Evolutionary conservation across 2,797 vertebrate genomes (phyloP), one percentile per base, ranked within the genome.

Genomic region (Delichon dasypus): DNA sequence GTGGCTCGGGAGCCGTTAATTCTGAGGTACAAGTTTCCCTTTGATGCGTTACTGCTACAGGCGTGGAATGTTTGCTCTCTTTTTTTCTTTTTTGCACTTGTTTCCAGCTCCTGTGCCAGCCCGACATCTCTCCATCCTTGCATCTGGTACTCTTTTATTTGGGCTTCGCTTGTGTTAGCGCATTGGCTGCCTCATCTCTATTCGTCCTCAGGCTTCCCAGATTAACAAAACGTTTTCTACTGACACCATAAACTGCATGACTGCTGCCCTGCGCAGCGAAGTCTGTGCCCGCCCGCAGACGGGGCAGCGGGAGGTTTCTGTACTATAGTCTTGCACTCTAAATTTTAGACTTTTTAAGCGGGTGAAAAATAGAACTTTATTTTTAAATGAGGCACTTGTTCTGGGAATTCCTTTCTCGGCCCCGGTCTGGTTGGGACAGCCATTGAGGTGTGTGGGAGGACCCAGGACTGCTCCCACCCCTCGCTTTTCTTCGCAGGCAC

Each of bases 271-370:
- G 29, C 1, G 22, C 50, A 29, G 53, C 18, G 0, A 34, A 53
- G 27, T 80, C 34, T 73, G 71, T 55, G 93, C 65, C 86, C 7
- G 0, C 27, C 38, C 3, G 4, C 78, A 65, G 60, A 19, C 1
- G 1, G 44, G 82, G 57, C 88, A 67, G 91, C 89, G 68, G 73
- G 94, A 95, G 91, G 78, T 85, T 96, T 94, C 96, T 94, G 67
- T 96, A 88, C 70, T 74, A 62, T 90, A 88, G 40, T 83, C 44
- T 53, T 48, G 82, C 92, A 94, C 91, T 93, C 73, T 44, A 61
- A 77, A 71, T 88, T 93, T 93, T 92, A 80, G 84, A 94, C 94
- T 94, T 95, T 91, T 94, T 96, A 96, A 96, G 85, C 85, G 72
- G 72, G 88, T 85, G 79, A 54, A 91, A 88, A 79, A 96, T 64